A percentile compares a stretch with the other conserved stretches of the same genome.
Conservation (phyloP, 1,140 invertebrate genomes). For the Drosophila fuyamai region DNA sequence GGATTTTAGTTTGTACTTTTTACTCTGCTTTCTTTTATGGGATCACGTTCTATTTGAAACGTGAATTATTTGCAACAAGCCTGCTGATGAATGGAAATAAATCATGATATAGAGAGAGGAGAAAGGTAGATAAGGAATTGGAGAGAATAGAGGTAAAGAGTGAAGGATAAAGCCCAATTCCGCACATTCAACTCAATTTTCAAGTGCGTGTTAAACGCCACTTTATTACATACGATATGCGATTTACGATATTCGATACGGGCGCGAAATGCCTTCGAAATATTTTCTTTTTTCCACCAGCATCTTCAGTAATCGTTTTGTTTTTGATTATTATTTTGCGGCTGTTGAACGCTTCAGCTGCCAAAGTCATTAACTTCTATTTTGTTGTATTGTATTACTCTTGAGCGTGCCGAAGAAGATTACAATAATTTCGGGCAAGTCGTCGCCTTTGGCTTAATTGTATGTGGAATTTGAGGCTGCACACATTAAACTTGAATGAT, state of each 20-base stretch:
- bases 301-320: slow-evolving; percentile 23
- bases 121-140: slow-evolving; percentile 2
- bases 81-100: slow-evolving; percentile 57
- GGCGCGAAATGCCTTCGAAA: slow-evolving; percentile 56
- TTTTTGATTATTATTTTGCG: slow-evolving; percentile 31
- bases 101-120: slow-evolving; percentile 40
- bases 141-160: background rate
- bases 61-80: slow-evolving; percentile 71
- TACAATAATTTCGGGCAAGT: slow-evolving; percentile 48
- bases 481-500: slow-evolving; percentile 24
- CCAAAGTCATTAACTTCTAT: slow-evolving; percentile 52
- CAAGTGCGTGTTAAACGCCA: slow-evolving; percentile 78
- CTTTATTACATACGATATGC: slow-evolving; percentile 48
- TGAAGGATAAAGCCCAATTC: slow-evolving; percentile 4
- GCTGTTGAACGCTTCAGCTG: slow-evolving; percentile 37
- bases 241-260: slow-evolving; percentile 30
- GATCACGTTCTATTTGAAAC: slow-evolving; percentile 78
- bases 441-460: slow-evolving; percentile 39
- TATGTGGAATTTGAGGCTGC: slow-evolving; percentile 36
- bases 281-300: slow-evolving; percentile 27
- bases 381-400: slow-evolving; percentile 46
- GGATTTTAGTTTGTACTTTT: slow-evolving; percentile 31
- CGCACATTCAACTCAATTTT: slow-evolving; percentile 68
- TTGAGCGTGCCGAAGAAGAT: slow-evolving; percentile 43
- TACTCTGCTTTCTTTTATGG: slow-evolving; percentile 52